phyloP scores from a whole-genome alignment of 2,888 invertebrate species.

The Nowickia ferox region DNA sequence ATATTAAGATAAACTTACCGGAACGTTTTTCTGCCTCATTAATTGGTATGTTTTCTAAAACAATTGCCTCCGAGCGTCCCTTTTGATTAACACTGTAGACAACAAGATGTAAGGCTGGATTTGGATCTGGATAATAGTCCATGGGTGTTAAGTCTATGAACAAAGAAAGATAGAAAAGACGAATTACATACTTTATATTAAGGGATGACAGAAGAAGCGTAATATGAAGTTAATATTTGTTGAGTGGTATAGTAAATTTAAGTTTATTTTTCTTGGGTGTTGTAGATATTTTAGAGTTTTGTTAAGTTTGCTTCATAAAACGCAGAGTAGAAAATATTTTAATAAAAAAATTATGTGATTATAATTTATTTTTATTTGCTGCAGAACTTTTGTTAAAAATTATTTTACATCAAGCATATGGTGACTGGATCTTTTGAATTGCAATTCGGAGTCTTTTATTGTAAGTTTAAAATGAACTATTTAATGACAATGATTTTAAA shows the following conservation, averaged over 20 bases:
- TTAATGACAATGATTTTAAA: too few relatives aligned
- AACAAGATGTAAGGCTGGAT: constrained; percentile 89
- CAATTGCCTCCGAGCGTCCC: constrained; percentile 91
- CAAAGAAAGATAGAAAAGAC: constrained; percentile 15
- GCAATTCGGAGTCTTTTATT: too few relatives aligned
- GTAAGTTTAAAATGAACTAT: too few relatives aligned
- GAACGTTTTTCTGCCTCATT: constrained; percentile 93
- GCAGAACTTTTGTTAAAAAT: too few relatives aligned
- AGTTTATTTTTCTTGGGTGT: not conserved
- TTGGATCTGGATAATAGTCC: constrained; percentile 82
- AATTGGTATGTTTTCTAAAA: constrained; percentile 93
- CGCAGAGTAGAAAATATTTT: not conserved
- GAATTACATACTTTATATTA: not conserved
- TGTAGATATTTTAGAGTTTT: not conserved
- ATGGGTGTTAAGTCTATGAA: constrained; percentile 82
- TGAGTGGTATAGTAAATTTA: not conserved
- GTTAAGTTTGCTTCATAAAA: not conserved
- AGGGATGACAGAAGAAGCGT: not conserved
- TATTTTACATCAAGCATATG: too few relatives aligned
- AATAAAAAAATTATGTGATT: not conserved
- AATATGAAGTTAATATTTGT: not conserved
- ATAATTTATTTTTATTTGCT: too few relatives aligned
- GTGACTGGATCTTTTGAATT: too few relatives aligned
- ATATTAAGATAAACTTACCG: constrained; percentile 84
- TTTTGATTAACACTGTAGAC: constrained; percentile 93